phyloP scores from a whole-genome alignment of 2,888 invertebrate species.

The Lithophane semibrunnea region DNA sequence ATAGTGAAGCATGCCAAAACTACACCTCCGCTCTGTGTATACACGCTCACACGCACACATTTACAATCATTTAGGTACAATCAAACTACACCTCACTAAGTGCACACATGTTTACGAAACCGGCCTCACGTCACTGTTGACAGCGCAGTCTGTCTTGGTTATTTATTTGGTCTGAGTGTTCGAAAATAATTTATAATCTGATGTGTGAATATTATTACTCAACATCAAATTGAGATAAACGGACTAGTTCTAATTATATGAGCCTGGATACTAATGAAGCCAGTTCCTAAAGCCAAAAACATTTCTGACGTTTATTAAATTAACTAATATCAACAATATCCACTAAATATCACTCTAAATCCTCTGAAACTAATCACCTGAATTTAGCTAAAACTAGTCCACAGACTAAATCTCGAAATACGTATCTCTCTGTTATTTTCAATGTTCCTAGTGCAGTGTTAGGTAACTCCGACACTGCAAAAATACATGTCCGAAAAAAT shows the following conservation, averaged over 20 bases:
- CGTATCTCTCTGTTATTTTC: constrained; percentile 23
- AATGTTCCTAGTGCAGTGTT: constrained; percentile 19
- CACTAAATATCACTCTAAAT: constrained; percentile 7
- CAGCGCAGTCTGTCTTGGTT: no score
- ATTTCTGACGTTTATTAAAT: constrained; percentile 30
- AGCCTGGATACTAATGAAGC: constrained; percentile 20
- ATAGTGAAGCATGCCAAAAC: no score
- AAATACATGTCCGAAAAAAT: constrained; percentile 38
- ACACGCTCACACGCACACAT: no score
- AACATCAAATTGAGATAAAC: no score
- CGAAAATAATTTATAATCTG: no score
- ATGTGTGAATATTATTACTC: no score
- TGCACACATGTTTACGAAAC: no score
- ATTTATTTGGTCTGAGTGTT: no score
- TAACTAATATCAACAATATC: background rate
- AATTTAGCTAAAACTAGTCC: constrained; percentile 12
- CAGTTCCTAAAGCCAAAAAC: constrained; percentile 19
- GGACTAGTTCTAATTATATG: constrained; percentile 31
- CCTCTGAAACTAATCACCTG: constrained; percentile 11
- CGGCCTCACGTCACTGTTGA: no score
- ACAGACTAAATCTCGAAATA: constrained; percentile 10
- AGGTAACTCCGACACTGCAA: constrained; percentile 12
- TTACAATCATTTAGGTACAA: no score
- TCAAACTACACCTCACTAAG: no score
- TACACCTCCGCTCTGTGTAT: no score